A percentile compares a stretch with the other conserved stretches of the same genome.
Conservation (phyloP, 2,113 vertebrate genomes). For the Triplophysa tibetana region DNA sequence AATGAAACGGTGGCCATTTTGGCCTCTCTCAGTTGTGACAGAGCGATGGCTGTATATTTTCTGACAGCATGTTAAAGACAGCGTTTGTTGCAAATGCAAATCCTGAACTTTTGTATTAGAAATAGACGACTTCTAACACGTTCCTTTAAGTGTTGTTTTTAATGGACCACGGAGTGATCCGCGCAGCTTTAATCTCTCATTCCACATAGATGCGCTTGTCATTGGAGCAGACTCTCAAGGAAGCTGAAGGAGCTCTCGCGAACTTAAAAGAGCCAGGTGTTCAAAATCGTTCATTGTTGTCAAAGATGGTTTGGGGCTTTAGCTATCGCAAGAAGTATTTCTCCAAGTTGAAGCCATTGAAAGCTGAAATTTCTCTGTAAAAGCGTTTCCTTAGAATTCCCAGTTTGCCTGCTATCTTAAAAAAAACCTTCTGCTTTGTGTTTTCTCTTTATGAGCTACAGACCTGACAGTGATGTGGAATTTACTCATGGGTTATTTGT, state of each 20-base stretch:
- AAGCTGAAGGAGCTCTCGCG: slow-evolving; percentile 15
- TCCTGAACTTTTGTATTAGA: slow-evolving; percentile 49
- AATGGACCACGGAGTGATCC: slow-evolving; percentile 38
- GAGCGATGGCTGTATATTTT: slow-evolving; percentile 37
- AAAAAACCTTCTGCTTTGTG: slow-evolving; percentile 39
- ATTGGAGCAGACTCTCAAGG: slow-evolving; percentile 42
- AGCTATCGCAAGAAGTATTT: slow-evolving; percentile 50
- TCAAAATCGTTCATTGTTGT: slow-evolving; percentile 50
- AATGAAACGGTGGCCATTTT: slow-evolving; percentile 41
- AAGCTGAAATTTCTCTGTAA: slow-evolving; percentile 29
- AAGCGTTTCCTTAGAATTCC: slow-evolving; percentile 43
- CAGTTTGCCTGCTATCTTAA: slow-evolving; percentile 45
- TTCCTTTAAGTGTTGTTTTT: slow-evolving; percentile 54
- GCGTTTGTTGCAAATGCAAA: slow-evolving; percentile 49
- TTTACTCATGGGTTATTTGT: slow-evolving; percentile 39
- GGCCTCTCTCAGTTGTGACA: slow-evolving; percentile 16
- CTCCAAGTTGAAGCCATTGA: slow-evolving; percentile 40
- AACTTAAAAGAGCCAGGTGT: slow-evolving; percentile 53
- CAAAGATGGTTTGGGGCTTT: slow-evolving; percentile 47
- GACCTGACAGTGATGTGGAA: slow-evolving; percentile 45
- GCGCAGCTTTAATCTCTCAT: slow-evolving; percentile 50
- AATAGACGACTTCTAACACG: slow-evolving; percentile 40
- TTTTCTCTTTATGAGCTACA: slow-evolving; percentile 54
- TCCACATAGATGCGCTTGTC: slow-evolving; percentile 51
- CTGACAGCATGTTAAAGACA: slow-evolving; percentile 50